These are phyloP conservation scores for Timandra comae DNA, from an alignment of 2,888 invertebrate genomes.

Conservation along the genomic window DNA sequence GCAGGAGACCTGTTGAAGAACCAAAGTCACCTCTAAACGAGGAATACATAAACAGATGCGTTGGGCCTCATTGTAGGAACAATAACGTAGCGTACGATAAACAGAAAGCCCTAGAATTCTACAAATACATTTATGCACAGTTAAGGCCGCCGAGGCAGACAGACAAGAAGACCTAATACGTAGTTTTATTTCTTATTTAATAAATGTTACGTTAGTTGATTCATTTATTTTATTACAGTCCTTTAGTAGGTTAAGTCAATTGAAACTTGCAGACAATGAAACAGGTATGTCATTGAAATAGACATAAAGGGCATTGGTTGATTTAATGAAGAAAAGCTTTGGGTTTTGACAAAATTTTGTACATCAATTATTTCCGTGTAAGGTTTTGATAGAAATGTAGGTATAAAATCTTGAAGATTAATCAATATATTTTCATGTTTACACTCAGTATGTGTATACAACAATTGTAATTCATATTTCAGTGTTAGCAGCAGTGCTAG, in stretches of 20 bases:
- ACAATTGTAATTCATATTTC: no score
- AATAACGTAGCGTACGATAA: constrained; percentile 50
- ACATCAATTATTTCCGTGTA: no score
- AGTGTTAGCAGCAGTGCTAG: constrained; percentile 94
- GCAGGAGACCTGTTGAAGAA: constrained; percentile 33
- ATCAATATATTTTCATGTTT: no score
- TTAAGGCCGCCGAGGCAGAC: constrained; percentile 48
- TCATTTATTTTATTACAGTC: constrained; percentile 10
- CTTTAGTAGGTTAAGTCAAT: neutral
- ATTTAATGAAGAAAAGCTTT: no score
- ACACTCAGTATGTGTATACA: no score
- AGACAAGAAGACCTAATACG: constrained; percentile 38
- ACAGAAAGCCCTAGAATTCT: constrained; percentile 68
- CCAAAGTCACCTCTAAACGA: constrained; percentile 35
- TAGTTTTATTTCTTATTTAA: constrained; percentile 20
- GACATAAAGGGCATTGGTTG: no score
- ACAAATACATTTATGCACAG: constrained; percentile 70
- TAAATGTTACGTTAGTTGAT: constrained; percentile 18
- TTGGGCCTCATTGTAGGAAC: constrained; percentile 51
- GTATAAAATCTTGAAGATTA: no score
- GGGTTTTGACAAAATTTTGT: no score
- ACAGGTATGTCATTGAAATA: no score
- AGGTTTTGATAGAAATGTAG: no score
- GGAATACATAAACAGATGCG: constrained; percentile 50
- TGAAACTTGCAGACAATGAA: no score